phyloP scores from a whole-genome alignment of 2,797 vertebrate species.

The Gymnothorax javanicus region DNA sequence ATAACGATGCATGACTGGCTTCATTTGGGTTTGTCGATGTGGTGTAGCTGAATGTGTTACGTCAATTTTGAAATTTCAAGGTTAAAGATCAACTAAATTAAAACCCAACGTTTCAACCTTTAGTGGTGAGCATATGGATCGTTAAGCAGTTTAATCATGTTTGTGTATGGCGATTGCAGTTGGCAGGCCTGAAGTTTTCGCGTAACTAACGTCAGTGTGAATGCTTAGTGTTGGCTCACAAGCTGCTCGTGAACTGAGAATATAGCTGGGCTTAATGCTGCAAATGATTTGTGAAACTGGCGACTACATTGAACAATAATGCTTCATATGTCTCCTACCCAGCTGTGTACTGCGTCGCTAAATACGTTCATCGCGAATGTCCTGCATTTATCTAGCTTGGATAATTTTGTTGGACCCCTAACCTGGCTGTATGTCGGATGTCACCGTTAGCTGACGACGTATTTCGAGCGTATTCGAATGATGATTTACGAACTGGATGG shows the following conservation, averaged over 20 bases:
- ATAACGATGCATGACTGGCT: neutral
- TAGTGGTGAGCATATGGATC: neutral
- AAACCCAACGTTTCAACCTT: neutral
- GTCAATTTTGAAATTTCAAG: neutral
- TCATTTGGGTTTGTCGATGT: neutral
- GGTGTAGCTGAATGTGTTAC: neutral
- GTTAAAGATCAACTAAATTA: neutral
- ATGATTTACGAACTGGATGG: too few relatives aligned
- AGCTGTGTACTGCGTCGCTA: neutral
- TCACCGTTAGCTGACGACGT: too few relatives aligned
- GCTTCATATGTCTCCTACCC: too few relatives aligned
- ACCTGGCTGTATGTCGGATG: too few relatives aligned
- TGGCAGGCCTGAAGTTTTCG: neutral
- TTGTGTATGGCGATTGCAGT: neutral
- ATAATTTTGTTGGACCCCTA: too few relatives aligned
- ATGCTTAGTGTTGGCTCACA: too few relatives aligned
- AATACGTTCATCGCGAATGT: neutral
- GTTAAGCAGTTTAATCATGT: neutral
- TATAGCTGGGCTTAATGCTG: neutral
- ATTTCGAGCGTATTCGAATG: too few relatives aligned
- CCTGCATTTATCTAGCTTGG: too few relatives aligned
- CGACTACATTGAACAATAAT: too few relatives aligned
- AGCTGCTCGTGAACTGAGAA: neutral
- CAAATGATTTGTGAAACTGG: too few relatives aligned
- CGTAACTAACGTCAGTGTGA: neutral